Evolutionary conservation across 2,797 vertebrate species (phyloP), one percentile per base, ranked within the genome.

Genomic region (Catostomus latipinnis): DNA sequence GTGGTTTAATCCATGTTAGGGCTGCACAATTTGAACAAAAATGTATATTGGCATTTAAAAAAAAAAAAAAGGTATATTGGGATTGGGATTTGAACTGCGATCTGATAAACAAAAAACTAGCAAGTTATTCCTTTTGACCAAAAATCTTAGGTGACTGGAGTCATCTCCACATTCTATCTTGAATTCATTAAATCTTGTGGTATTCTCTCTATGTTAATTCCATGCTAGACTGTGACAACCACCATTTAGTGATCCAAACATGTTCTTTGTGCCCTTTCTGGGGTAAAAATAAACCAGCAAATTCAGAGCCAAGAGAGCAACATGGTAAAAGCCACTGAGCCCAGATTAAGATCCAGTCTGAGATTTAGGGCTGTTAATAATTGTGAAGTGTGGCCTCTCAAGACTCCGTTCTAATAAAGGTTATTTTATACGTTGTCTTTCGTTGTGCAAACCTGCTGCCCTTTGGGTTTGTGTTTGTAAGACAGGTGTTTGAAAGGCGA

Each of bases 331-430:
- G 76, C 86, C 66, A 81, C 65, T 5, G 43, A 86, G 87, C 88
- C 74, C 67, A 80, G 87, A 74, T 87, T 62, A 75, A 74, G 10
- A 78, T 82, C 82, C 50, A 78, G 85, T 86, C 87, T 88, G 79
- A 63, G 86, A 88, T 86, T 54, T 86, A 84, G 82, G 81, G 80
- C 80, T 84, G 80, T 85, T 90, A 90, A 90, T 90, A 89, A 86
- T 84, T 80, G 84, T 81, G 72, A 86, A 83, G 77, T 52, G 85
- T 57, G 66, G 81, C 67, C 76, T 80, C 14, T 53, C 71, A 52
- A 9, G 83, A 86, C 82, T 80, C 83, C 74, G 66, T 81, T 82
- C 82, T 85, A 84, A 87, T 85, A 88, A 90, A 87, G 56, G 57
- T 43, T 43, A 22, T 80, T 88, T 80, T 88, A 87, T 85, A 80